Conservation (phyloP, 2,888 invertebrate genomes). For the Hydraecia micacea region DNA sequence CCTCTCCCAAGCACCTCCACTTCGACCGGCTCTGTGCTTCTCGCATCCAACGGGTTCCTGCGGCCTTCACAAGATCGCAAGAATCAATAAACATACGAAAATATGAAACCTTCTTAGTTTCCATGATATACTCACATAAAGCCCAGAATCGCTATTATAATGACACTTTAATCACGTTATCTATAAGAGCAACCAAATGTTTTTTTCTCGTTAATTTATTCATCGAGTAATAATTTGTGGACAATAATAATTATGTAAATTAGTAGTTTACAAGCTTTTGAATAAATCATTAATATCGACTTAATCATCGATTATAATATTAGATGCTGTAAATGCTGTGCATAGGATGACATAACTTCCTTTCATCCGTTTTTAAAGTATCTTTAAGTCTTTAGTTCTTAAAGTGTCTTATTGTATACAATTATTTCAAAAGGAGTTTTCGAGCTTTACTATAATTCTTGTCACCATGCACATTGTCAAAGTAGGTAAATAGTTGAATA, state of each 20-base stretch:
- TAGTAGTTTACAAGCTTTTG: background rate
- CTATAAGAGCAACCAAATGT: background rate
- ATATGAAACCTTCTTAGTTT: background rate
- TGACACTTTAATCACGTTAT: background rate
- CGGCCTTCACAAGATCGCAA: too few species aligned
- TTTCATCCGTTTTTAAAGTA: conserved; percentile 1
- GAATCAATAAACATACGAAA: background rate
- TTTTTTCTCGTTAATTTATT: background rate
- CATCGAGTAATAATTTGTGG: background rate
- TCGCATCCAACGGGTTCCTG: too few species aligned
- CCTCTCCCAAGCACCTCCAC: too few species aligned
- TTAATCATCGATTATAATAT: background rate
- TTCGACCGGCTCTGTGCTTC: too few species aligned
- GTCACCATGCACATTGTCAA: background rate
- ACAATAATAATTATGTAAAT: conserved; percentile 20
- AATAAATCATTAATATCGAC: conserved; percentile 5
- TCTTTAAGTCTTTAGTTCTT: background rate
- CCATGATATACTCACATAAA: too few species aligned
- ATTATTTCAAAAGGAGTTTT: background rate
- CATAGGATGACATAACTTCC: background rate
- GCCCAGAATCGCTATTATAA: background rate
- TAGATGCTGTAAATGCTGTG: background rate
- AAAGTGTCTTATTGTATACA: background rate
- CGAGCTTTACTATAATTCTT: background rate
- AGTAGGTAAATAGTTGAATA: background rate